Conservation (phyloP, 1,140 invertebrate species). For the Homalodisca vitripennis region DNA sequence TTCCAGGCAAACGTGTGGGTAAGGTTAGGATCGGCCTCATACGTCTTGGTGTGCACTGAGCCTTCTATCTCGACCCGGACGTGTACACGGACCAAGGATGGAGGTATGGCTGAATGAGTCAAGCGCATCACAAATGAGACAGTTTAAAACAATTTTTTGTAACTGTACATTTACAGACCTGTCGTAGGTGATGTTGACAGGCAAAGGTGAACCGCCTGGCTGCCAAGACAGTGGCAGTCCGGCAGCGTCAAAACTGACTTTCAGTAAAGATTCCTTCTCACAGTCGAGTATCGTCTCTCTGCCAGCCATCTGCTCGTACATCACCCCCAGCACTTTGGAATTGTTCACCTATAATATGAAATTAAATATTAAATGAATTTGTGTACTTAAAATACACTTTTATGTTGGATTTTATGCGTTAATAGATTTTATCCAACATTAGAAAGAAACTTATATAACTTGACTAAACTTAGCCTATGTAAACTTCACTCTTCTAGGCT, state of each 20-base stretch:
- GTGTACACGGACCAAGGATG: slow-evolving; percentile 81
- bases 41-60: slow-evolving; percentile 84
- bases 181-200: slow-evolving; percentile 88
- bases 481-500: too few species aligned
- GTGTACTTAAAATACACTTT: not conserved
- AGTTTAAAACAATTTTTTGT: too few species aligned
- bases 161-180: too few species aligned
- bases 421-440: too few species aligned
- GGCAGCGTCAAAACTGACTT: slow-evolving; percentile 81
- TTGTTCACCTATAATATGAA: slow-evolving; percentile 65
- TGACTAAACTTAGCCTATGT: too few species aligned
- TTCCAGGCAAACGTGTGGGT: slow-evolving; percentile 97
- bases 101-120: slow-evolving; percentile 76
- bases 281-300: slow-evolving; percentile 87
- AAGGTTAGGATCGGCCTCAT: slow-evolving; percentile 93
- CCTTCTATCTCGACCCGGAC: slow-evolving; percentile 90
- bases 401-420: not conserved
- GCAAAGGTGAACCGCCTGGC: slow-evolving; percentile 67
- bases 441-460: too few species aligned
- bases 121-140: slow-evolving; percentile 88
- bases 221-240: slow-evolving; percentile 80
- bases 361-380: not conserved
- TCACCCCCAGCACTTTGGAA: slow-evolving; percentile 77
- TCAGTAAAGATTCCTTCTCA: slow-evolving; percentile 75
- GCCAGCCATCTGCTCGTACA: slow-evolving; percentile 86